Evolutionary conservation across 1,140 invertebrate genomes (phyloP), one percentile per base, ranked within the genome.

Genomic region (Thalassaphorura encarpata): DNA sequence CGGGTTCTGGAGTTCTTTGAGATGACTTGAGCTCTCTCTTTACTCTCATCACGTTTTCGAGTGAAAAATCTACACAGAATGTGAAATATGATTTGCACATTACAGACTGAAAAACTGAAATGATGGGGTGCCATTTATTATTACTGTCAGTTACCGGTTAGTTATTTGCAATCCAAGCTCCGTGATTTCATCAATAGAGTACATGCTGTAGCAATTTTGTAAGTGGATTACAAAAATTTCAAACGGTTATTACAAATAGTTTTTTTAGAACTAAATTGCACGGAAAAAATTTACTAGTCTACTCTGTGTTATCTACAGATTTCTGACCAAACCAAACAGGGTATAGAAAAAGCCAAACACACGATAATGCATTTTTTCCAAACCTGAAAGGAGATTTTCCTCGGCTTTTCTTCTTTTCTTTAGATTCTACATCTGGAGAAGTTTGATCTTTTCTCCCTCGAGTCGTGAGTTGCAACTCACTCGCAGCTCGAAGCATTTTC

Each of bases 311-410:
- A n/a, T n/a, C n/a, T n/a, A n/a, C n/a, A n/a, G n/a, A n/a, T n/a
- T n/a, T n/a, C n/a, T n/a, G n/a, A n/a, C n/a, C n/a, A n/a, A n/a
- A 33, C 6, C 16, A 8, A 8, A 6, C 19, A 19, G 19, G 18
- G 19, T 15, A 42, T 5, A 42, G 6, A 18, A 18, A 8, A 18
- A 6, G 5, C 19, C 19, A 8, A 8, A 42, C 5, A 8, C 41
- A 21, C 18, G 11, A 11, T 15, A 42, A 8, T 42, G 11, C 11
- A 18, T 15, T 8, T 42, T n/a, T 8, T 11, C 33, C 33, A 36
- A 43, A 89, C 84, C 86, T 85, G 72, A 94, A 94, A 23, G 89
- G 89, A 31, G 88, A 92, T 65, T 87, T 78, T 41, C 89, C 88
- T 16, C 89, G 74, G 68, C 85, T 84, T 67, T 91, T 92, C 41